These are phyloP conservation scores for Vidua macroura DNA, from an alignment of 2,113 vertebrate species.

Conservation along the genomic window DNA sequence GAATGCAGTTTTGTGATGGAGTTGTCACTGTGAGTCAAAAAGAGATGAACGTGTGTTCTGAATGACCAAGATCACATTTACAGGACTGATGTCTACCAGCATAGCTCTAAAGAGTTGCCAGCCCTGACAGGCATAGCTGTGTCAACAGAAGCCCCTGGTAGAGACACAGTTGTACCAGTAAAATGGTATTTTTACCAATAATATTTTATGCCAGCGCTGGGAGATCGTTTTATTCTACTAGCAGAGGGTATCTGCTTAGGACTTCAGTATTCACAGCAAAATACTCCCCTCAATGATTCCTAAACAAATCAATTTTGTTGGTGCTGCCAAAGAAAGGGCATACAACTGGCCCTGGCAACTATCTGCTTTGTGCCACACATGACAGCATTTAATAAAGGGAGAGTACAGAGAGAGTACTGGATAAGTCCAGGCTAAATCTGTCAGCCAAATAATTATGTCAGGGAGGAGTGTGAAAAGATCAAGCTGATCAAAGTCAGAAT, in stretches of 20 bases:
- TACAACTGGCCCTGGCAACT: neutral
- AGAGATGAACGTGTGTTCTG: neutral
- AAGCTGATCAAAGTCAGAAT: neutral
- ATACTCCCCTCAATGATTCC: neutral
- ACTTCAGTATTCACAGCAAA: slow-evolving; percentile 31
- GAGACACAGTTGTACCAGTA: neutral
- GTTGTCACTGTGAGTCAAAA: neutral
- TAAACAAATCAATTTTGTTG: slow-evolving; percentile 12
- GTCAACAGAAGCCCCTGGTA: slow-evolving; percentile 26
- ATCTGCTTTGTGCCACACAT: neutral
- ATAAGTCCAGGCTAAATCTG: neutral
- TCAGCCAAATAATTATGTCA: slow-evolving; percentile 12
- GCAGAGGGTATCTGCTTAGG: neutral
- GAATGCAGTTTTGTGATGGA: slow-evolving; percentile 5
- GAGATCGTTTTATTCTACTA: neutral
- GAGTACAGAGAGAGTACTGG: neutral
- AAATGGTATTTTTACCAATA: slow-evolving; percentile 13
- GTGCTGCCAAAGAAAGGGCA: neutral
- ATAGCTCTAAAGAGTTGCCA: slow-evolving; percentile 10
- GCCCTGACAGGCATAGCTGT: neutral
- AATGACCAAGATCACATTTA: neutral
- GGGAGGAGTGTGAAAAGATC: neutral
- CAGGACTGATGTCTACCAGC: neutral
- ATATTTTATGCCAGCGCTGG: neutral
- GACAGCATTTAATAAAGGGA: neutral